Evolutionary conservation across 2,113 vertebrate species (phyloP), one percentile per base, ranked within the genome.

Genomic region (Oreochromis tanganicae): DNA sequence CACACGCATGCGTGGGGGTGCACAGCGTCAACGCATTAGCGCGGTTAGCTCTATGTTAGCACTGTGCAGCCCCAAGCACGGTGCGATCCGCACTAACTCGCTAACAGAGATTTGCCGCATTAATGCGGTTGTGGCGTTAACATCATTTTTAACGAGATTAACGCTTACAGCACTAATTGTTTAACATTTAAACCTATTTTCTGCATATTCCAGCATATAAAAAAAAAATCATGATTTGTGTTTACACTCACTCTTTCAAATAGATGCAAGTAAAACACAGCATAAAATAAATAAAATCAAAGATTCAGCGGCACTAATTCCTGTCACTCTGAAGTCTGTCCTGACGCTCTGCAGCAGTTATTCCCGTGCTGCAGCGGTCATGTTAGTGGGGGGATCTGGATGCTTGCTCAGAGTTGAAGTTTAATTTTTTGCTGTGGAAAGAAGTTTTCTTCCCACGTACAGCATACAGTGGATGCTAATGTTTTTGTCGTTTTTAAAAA

Each of bases 1-100:
- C 24, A 57, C 3, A 12, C 55, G n/a, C 55, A 0, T 57, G 55
- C 3, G 0, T 57, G 55, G 12, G 24, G 24, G 24, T 57, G 12
- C 55, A 57, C 55, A 6, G 55, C 7, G 0, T 57, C 55, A 57
- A 27, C 0, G 12, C 2, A 12, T 12, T 27, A 57, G 24, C 24
- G 3, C 14, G 55, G 24, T 57, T 57, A 57, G 55, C 55, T 29
- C 0, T 27, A 27, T 27, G 27, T 27, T 14, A 57, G 55, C 55
- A 57, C 55, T 12, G 1, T 27, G 27, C 27, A 27, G 27, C 27
- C 27, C 27, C 27, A 27, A 27, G 27, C 27, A 27, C 27, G 27
- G 27, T 27, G 27, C 27, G 27, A 27, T 3, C 27, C 27, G 27
- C 27, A 27, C 27, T 27, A 27, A 27, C 27, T 27, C 27, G 1